Percentiles rank a stretch among this genome's conserved stretches.
These are phyloP conservation scores for Epistrophe eligans DNA, from an alignment of 2,888 invertebrate genomes.

Conservation along the genomic window DNA sequence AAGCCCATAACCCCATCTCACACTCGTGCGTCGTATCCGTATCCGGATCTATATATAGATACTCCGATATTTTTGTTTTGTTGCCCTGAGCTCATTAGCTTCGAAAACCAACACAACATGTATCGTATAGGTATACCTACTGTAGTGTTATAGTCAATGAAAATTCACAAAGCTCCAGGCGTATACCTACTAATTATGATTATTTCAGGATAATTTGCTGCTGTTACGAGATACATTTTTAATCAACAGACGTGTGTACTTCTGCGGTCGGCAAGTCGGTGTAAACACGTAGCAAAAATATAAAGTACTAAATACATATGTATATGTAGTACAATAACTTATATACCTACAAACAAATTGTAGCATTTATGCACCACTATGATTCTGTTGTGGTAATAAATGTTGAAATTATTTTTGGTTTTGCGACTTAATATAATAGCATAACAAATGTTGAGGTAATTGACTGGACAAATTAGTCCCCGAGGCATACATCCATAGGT, in stretches of 20 bases:
- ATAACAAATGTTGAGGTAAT: constrained; percentile 72
- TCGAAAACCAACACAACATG: constrained; percentile 59
- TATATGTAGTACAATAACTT: not conserved
- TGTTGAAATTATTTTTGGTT: constrained; percentile 73
- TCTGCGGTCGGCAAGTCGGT: constrained; percentile 63
- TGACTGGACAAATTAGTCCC: constrained; percentile 71
- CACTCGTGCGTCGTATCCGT: not conserved
- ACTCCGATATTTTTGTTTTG: constrained; percentile 21
- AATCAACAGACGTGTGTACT: constrained; percentile 73
- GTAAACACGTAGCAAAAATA: constrained; percentile 70
- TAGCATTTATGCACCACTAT: constrained; percentile 57
- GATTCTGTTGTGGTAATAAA: constrained; percentile 67
- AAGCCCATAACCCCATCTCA: not conserved
- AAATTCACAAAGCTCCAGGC: constrained; percentile 70
- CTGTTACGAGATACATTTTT: constrained; percentile 76
- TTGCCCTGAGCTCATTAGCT: constrained; percentile 69
- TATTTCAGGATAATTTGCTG: constrained; percentile 76
- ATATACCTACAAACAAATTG: not conserved
- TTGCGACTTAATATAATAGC: constrained; percentile 72
- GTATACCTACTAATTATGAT: constrained; percentile 71
- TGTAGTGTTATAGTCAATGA: constrained; percentile 62
- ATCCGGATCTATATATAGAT: not conserved
- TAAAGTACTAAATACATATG: constrained; percentile 3
- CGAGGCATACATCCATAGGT: not conserved
- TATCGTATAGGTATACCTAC: too few relatives aligned